Conservation (phyloP, 2,888 invertebrate genomes). For the Leptura quadrifasciata region DNA sequence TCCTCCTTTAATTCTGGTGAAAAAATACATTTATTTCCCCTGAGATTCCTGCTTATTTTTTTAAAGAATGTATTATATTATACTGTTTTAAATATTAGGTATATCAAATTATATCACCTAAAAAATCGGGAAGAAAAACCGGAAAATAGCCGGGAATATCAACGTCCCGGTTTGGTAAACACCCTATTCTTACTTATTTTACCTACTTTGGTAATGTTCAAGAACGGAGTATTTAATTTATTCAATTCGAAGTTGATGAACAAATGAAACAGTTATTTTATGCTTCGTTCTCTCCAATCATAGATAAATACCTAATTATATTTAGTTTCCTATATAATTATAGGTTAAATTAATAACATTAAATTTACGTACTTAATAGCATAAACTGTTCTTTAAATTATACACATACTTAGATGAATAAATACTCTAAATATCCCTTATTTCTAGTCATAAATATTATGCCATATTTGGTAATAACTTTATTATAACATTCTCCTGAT, state of each 20-base stretch:
- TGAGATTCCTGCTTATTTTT: too few relatives aligned
- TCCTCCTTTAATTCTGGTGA: too few relatives aligned
- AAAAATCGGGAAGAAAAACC: too few relatives aligned
- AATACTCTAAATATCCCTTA: not conserved
- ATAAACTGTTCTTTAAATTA: constrained; percentile 12
- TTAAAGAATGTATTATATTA: too few relatives aligned
- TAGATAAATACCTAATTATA: constrained; percentile 26
- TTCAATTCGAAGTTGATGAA: not conserved
- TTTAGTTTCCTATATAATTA: constrained; percentile 27
- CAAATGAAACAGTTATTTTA: constrained; percentile 35
- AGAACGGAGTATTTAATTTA: constrained; percentile 16
- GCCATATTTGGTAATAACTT: not conserved
- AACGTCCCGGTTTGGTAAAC: too few relatives aligned
- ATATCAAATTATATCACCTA: too few relatives aligned
- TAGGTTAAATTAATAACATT: not conserved
- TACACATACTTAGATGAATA: not conserved
- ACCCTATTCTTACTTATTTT: too few relatives aligned
- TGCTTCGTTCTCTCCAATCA: constrained; percentile 39
- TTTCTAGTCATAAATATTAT: not conserved
- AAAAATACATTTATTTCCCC: too few relatives aligned
- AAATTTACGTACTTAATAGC: not conserved
- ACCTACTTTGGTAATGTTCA: not conserved
- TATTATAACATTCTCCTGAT: too few relatives aligned
- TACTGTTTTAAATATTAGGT: too few relatives aligned
- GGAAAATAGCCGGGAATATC: too few relatives aligned